These are phyloP conservation scores for Camponotus pennsylvanicus DNA, from an alignment of 1,140 invertebrate genomes.

Conservation along the genomic window DNA sequence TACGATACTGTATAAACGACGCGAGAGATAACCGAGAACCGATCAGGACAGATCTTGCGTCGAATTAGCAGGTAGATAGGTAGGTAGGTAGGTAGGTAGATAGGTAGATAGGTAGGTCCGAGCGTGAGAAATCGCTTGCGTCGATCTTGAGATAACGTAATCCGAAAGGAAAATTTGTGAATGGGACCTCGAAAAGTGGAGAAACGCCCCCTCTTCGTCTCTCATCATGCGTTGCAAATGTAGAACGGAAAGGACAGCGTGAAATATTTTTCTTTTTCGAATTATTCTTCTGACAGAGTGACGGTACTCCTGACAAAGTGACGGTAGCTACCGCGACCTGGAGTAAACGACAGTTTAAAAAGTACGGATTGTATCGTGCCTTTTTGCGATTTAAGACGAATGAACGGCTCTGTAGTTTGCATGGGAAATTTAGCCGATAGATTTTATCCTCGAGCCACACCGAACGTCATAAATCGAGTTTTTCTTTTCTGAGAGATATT, in stretches of 20 bases:
- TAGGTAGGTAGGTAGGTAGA: conserved; percentile 36
- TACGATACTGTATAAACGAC: conserved; percentile 65
- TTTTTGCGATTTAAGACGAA: neutral
- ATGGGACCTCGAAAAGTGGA: neutral
- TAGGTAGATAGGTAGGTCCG: conserved; percentile 44
- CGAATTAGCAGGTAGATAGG: conserved; percentile 74
- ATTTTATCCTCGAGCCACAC: neutral
- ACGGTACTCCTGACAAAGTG: neutral
- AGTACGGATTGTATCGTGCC: neutral
- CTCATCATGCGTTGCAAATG: neutral
- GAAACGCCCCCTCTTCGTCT: neutral
- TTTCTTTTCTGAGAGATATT: neutral
- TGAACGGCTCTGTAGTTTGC: neutral
- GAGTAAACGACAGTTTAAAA: neutral
- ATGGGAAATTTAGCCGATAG: too few relatives aligned
- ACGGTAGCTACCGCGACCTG: neutral
- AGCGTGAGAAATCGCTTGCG: conserved; percentile 38
- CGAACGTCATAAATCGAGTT: neutral
- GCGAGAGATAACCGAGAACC: conserved; percentile 66
- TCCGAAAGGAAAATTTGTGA: conserved; percentile 51
- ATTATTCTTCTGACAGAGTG: neutral
- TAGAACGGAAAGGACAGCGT: neutral
- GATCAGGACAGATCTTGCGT: conserved; percentile 68
- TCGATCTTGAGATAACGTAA: conserved; percentile 43
- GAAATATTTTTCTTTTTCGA: neutral